A percentile compares a stretch with the other conserved stretches of the same genome.
Evolutionary conservation across 2,888 invertebrate species (phyloP).

Genomic region (Octonoba sinensis): DNA sequence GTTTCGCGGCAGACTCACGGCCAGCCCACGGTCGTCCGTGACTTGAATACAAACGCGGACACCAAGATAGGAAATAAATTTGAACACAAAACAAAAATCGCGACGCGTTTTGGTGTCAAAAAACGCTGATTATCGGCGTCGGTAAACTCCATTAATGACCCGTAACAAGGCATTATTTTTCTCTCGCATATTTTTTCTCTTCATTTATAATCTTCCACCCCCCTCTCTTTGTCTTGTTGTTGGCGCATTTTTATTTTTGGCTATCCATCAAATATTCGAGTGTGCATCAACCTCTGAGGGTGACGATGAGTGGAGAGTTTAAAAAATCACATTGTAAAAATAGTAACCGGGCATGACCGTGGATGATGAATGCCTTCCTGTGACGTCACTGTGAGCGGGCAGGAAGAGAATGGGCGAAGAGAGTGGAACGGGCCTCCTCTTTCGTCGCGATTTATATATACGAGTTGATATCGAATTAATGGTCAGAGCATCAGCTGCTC

Average conservation of each 20-base stretch:
- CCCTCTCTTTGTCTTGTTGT: conserved; percentile 25
- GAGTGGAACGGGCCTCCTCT: neutral
- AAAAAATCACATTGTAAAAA: conserved; percentile 63
- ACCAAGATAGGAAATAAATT: too few species aligned
- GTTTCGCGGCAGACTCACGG: too few species aligned
- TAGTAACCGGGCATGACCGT: conserved; percentile 62
- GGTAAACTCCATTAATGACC: conserved; percentile 62
- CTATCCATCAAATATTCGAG: conserved; percentile 63
- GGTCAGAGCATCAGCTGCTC: too few species aligned
- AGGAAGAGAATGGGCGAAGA: conserved; percentile 19
- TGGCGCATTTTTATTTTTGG: conserved; percentile 57
- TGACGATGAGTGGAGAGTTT: conserved; percentile 56
- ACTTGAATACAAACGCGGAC: too few species aligned
- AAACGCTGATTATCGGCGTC: conserved; percentile 52
- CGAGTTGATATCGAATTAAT: too few species aligned
- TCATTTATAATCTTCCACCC: neutral
- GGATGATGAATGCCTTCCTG: conserved; percentile 64
- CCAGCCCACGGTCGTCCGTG: too few species aligned
- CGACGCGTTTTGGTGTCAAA: conserved; percentile 35
- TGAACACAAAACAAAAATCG: conserved; percentile 11
- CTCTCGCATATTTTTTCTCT: neutral
- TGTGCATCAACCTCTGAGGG: conserved; percentile 58
- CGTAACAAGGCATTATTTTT: conserved; percentile 60
- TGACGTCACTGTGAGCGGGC: conserved; percentile 43
- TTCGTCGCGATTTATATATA: too few species aligned